A percentile compares a stretch with the other conserved stretches of the same genome.
Evolutionary conservation across 2,888 invertebrate genomes (phyloP).

Genomic region (Chloroclysta siterata): DNA sequence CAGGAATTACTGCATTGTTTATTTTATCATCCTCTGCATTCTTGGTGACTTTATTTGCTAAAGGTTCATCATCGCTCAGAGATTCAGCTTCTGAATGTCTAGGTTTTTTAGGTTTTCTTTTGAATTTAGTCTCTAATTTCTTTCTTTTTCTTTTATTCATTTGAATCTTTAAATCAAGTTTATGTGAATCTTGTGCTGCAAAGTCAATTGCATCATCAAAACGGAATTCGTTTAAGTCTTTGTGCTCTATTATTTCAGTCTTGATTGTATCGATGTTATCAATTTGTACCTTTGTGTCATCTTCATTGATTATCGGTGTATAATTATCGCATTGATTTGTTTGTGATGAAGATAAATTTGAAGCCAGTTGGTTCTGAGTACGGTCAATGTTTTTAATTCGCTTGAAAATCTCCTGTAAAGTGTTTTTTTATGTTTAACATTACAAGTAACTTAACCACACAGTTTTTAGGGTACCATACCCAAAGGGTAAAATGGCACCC

Average conservation of each 20-base stretch:
- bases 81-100: slow-evolving; percentile 14
- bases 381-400: slow-evolving; percentile 6
- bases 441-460: too few relatives aligned
- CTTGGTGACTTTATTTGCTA: slow-evolving; percentile 40
- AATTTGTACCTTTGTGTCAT: not conserved
- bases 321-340: slow-evolving; percentile 1
- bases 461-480: too few relatives aligned
- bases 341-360: slow-evolving; percentile 8
- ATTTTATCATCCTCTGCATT: slow-evolving; percentile 6
- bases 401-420: slow-evolving; percentile 13
- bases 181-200: not conserved
- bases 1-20: not conserved
- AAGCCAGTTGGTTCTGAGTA: slow-evolving; percentile 1
- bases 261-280: not conserved
- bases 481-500: too few relatives aligned
- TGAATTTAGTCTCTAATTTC: not conserved
- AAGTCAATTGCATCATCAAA: not conserved
- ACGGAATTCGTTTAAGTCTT: not conserved
- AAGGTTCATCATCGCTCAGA: slow-evolving; percentile 50
- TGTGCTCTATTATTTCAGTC: not conserved
- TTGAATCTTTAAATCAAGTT: not conserved
- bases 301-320: not conserved
- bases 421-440: too few relatives aligned
- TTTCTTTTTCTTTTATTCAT: slow-evolving; percentile 1
- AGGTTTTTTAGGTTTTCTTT: slow-evolving; percentile 3